phyloP scores from a whole-genome alignment of 2,888 invertebrate genomes.

The Caenorhabditis afra region DNA sequence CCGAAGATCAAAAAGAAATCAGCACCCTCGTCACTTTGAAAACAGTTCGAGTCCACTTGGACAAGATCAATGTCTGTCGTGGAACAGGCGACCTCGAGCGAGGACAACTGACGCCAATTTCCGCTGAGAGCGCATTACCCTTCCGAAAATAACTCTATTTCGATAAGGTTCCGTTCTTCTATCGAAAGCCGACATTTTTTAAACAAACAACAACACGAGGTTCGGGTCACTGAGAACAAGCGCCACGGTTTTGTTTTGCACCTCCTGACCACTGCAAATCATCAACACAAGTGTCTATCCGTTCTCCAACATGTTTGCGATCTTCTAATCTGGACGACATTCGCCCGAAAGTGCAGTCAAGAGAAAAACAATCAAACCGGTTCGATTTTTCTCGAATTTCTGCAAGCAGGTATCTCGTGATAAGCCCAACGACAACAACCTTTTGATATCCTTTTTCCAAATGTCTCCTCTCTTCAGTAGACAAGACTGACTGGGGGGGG shows the following conservation, averaged over 20 bases:
- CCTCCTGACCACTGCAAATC: too few species aligned
- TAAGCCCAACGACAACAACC: too few species aligned
- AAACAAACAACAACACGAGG: background rate
- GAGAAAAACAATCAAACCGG: constrained; percentile 29
- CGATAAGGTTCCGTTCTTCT: constrained; percentile 11
- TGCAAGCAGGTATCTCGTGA: constrained; percentile 21
- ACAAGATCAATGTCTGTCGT: constrained; percentile 44
- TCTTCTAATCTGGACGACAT: constrained; percentile 20
- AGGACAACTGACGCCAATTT: constrained; percentile 6
- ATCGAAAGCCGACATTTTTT: too few species aligned
- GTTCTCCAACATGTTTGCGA: background rate
- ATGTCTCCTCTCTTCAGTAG: too few species aligned
- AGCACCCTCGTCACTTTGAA: constrained; percentile 32
- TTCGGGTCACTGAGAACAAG: background rate
- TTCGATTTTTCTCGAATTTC: constrained; percentile 13
- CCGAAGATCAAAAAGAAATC: constrained; percentile 29
- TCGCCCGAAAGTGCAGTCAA: constrained; percentile 24
- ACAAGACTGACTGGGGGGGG: too few species aligned
- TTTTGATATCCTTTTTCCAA: too few species aligned
- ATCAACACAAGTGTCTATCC: too few species aligned
- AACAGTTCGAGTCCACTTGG: constrained; percentile 39
- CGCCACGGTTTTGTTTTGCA: too few species aligned
- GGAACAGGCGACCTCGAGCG: constrained; percentile 16
- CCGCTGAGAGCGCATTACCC: constrained; percentile 1
- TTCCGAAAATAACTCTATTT: constrained; percentile 29